These are phyloP conservation scores for Stenurella melanura DNA, from an alignment of 2,888 invertebrate genomes.

Conservation along the genomic window DNA sequence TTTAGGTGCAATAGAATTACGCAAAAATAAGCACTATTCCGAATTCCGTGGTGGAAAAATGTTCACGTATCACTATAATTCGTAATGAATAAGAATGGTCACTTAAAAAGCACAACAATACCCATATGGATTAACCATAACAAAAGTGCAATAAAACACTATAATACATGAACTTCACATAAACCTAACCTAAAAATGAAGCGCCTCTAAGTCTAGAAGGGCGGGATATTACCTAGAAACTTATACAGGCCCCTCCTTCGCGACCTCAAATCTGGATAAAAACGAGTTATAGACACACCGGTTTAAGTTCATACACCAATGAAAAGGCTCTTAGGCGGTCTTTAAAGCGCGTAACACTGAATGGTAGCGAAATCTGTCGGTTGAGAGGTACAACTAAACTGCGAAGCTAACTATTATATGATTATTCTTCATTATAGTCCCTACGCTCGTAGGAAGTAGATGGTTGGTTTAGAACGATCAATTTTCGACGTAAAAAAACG, in stretches of 20 bases:
- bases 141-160: constrained; percentile 60
- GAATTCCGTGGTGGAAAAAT: constrained; percentile 27
- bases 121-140: constrained; percentile 46
- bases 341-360: constrained; percentile 63
- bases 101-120: constrained; percentile 48
- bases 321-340: constrained; percentile 57
- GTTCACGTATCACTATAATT: constrained; percentile 30
- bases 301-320: constrained; percentile 62
- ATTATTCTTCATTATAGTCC: constrained; percentile 75
- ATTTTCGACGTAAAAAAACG: constrained; percentile 73
- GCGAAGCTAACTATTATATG: constrained; percentile 74
- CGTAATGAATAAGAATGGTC: constrained; percentile 36
- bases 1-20: background rate
- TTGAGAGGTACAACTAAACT: constrained; percentile 68
- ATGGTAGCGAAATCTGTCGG: constrained; percentile 72
- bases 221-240: constrained; percentile 62
- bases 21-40: constrained; percentile 12
- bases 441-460: constrained; percentile 75
- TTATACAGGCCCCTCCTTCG: constrained; percentile 60
- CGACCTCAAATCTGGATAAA: constrained; percentile 53
- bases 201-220: constrained; percentile 71
- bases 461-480: constrained; percentile 72
- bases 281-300: constrained; percentile 64
- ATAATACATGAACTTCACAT: constrained; percentile 60
- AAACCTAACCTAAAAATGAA: constrained; percentile 71